These are phyloP conservation scores for Nebria salina DNA, from an alignment of 2,888 invertebrate species.

Conservation along the genomic window DNA sequence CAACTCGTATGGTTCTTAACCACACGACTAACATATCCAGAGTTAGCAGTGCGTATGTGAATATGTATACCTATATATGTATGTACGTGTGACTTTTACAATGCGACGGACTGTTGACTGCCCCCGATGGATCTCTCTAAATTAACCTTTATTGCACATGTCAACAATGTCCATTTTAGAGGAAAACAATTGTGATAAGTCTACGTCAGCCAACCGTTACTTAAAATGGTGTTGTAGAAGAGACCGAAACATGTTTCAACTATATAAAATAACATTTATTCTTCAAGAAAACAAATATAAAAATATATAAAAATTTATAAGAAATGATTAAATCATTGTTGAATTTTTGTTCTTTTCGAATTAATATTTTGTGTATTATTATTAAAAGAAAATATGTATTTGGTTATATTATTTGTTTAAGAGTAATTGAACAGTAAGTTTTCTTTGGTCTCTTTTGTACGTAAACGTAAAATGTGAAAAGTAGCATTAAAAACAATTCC, in stretches of 20 bases:
- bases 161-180: neutral
- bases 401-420: too few species aligned
- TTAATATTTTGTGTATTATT: too few species aligned
- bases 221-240: slow-evolving; percentile 42
- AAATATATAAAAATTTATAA: neutral
- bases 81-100: slow-evolving; percentile 9
- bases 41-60: slow-evolving; percentile 6
- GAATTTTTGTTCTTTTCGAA: too few species aligned
- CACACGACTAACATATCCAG: neutral
- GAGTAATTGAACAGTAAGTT: too few species aligned
- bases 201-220: slow-evolving; percentile 33
- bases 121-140: neutral
- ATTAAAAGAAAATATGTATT: too few species aligned
- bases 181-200: slow-evolving; percentile 21
- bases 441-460: too few species aligned
- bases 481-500: neutral
- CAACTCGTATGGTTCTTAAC: slow-evolving; percentile 4
- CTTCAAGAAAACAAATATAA: neutral
- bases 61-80: neutral
- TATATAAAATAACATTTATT: neutral
- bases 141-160: slow-evolving; percentile 8
- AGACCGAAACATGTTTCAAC: slow-evolving; percentile 9
- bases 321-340: neutral
- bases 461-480: neutral
- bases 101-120: slow-evolving; percentile 17